Percentiles rank a stretch among this genome's conserved stretches.
Conservation (phyloP, 1,140 invertebrate genomes). For the Macrobrachium nipponense region DNA sequence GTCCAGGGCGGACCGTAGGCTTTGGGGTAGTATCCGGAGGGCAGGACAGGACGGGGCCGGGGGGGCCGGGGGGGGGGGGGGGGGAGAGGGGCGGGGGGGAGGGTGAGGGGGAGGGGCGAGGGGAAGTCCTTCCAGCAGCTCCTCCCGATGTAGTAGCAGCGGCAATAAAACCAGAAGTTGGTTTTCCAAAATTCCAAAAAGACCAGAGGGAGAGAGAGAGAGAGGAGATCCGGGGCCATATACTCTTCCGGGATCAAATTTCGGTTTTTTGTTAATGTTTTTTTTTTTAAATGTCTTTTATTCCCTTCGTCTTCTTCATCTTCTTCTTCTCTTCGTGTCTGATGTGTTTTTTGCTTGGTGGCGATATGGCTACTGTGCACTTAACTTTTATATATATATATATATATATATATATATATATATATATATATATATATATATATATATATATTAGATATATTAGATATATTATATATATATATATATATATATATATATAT, state of each 20-base stretch:
- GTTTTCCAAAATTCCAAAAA: not conserved
- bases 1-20: not conserved
- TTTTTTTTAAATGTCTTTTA: too few species aligned
- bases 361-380: not conserved
- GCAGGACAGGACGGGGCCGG: not conserved
- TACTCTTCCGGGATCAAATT: too few species aligned
- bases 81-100: not conserved
- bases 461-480: not conserved
- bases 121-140: not conserved
- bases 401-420: not conserved
- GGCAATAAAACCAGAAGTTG: not conserved
- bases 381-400: not conserved
- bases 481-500: constrained; percentile 21
- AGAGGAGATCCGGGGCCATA: too few species aligned
- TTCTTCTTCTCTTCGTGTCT: too few species aligned
- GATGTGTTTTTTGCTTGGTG: too few species aligned
- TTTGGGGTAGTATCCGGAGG: not conserved
- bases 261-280: too few species aligned
- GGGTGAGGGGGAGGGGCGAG: not conserved
- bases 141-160: too few species aligned
- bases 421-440: not conserved
- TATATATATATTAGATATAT: constrained; percentile 19
- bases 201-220: too few species aligned
- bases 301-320: too few species aligned
- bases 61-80: not conserved